Conservation (phyloP, 2,797 vertebrate species). For the Cyclura pinguis region DNA sequence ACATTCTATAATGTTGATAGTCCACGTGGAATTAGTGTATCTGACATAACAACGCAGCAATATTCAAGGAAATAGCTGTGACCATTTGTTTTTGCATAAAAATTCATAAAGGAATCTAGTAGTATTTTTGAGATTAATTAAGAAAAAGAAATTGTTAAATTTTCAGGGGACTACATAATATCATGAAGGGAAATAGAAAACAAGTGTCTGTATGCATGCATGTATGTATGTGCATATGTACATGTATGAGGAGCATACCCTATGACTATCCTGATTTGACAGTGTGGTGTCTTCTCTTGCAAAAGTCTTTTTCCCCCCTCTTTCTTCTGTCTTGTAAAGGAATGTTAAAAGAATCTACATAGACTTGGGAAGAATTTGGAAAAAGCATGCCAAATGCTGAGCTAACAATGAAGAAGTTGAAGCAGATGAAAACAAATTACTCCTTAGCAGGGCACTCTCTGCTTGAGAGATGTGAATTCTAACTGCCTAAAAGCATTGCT, state of each 20-base stretch:
- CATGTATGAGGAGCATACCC: too few relatives aligned
- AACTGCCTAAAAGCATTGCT: conserved; percentile 5
- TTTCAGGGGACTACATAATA: too few relatives aligned
- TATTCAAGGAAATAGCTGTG: neutral
- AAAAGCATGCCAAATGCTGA: conserved; percentile 61
- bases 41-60: neutral
- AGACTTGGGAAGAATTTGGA: conserved; percentile 61
- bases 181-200: too few relatives aligned
- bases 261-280: too few relatives aligned
- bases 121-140: too few relatives aligned
- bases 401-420: conserved; percentile 56
- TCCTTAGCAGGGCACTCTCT: conserved; percentile 30
- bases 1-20: neutral
- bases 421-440: conserved; percentile 58
- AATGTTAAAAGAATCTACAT: conserved; percentile 52
- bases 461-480: conserved; percentile 40
- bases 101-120: too few relatives aligned
- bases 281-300: conserved; percentile 37
- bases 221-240: conserved; percentile 51
- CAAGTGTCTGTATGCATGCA: too few relatives aligned
- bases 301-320: neutral
- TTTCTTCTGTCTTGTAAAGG: conserved; percentile 61
- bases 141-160: too few relatives aligned
- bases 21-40: neutral
- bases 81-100: too few relatives aligned